Evolutionary conservation across 2,888 invertebrate species (phyloP), one percentile per base, ranked within the genome.

Genomic region (Physocephala rufipes): DNA sequence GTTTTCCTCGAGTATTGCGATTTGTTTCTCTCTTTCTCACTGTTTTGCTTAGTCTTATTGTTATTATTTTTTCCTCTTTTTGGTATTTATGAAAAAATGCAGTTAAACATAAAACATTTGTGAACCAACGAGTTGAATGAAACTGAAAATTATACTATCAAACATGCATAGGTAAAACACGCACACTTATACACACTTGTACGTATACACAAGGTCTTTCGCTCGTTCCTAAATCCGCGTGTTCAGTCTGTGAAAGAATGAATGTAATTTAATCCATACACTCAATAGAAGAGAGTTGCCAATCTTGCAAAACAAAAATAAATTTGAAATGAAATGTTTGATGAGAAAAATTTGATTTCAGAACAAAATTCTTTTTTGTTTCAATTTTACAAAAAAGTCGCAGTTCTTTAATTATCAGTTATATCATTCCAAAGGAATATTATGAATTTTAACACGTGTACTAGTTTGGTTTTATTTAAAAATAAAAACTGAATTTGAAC

Each of bases 41-140:
- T n/a, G 12, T 24, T 26, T 15, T 16, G 13, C 7, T 55, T 26
- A 26, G 24, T 16, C 19, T 26, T 26, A 13, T 15, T n/a, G 16
- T 53, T 2, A 9, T 55, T 19, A 26, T 19, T 24, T 55, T 55
- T 55, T 55, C 24, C 24, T 51, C 21, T 51, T 7, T 49, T 49
- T 2, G 16, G 16, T 49, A 2, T 53, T 53, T 15, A 4, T 53
- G 16, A 21, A 4, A 21, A 24, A 26, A 24, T 12, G 26, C 21
- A 12, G 28, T 15, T 19, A 4, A 55, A 24, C 16, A 4, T 7
- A 55, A 26, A 9, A 26, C 26, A 16, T 24, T 7, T 21, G 16
- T 26, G 24, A 55, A 30, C 19, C 28, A n/a, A 30, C 13, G 51
- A 49, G 51, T 65, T 65, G 65, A 65, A 65, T 65, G 65, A 65